These are phyloP conservation scores for Silvanus unidentatus DNA, from an alignment of 2,888 invertebrate genomes.

Conservation along the genomic window DNA sequence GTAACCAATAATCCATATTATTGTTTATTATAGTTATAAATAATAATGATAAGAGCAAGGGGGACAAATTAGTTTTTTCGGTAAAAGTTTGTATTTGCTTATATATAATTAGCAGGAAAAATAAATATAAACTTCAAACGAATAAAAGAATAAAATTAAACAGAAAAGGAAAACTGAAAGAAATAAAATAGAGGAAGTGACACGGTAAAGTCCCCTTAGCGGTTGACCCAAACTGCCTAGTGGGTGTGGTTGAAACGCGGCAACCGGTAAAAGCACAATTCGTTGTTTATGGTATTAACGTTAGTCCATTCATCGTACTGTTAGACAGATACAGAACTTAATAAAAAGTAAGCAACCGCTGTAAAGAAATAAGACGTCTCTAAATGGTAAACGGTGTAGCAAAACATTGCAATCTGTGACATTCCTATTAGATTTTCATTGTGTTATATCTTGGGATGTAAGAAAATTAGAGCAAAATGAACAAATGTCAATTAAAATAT, in stretches of 20 bases:
- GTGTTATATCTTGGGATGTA: too few species aligned
- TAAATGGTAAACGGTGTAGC: conserved; percentile 29
- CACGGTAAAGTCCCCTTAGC: conserved; percentile 20
- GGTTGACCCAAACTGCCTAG: conserved; percentile 8
- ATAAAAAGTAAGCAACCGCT: conserved; percentile 40
- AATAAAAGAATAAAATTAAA: too few species aligned
- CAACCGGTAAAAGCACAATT: conserved; percentile 25
- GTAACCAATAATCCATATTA: too few species aligned
- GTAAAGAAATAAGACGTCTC: conserved; percentile 37
- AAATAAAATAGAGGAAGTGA: conserved; percentile 22
- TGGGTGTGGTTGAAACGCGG: neutral
- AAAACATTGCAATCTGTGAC: conserved; percentile 25
- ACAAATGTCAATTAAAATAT: too few species aligned
- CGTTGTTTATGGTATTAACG: conserved; percentile 40
- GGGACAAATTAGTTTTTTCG: too few species aligned
- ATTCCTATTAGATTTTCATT: too few species aligned
- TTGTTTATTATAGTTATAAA: too few species aligned
- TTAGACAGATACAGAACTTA: conserved; percentile 40
- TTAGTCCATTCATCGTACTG: conserved; percentile 37
- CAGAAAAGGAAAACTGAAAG: conserved; percentile 6
- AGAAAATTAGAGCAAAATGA: too few species aligned
- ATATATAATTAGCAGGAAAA: too few species aligned
- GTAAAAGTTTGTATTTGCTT: too few species aligned
- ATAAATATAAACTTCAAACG: too few species aligned
- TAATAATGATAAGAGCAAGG: too few species aligned